phyloP scores from a whole-genome alignment of 2,888 invertebrate genomes.

The Phyllotreta cruciferae region DNA sequence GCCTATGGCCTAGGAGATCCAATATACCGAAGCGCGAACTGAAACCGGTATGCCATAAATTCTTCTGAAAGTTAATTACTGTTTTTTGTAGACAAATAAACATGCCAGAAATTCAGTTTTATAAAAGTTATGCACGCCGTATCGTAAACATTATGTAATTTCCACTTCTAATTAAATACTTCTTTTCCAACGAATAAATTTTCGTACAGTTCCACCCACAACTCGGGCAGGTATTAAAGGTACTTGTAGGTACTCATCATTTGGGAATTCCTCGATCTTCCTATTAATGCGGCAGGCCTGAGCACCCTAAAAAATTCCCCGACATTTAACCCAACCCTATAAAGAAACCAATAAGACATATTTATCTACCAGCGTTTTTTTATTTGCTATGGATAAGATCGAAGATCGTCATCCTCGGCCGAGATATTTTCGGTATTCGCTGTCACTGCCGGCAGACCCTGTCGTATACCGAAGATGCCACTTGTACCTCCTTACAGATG shows the following conservation, averaged over 20 bases:
- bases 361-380: slow-evolving; percentile 9
- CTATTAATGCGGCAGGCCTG: background rate
- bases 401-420: slow-evolving; percentile 54
- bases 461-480: slow-evolving; percentile 28
- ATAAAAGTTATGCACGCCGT: slow-evolving; percentile 30
- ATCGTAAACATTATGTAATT: slow-evolving; percentile 33
- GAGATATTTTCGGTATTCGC: slow-evolving; percentile 58
- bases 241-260: too few relatives aligned
- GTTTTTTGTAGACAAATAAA: slow-evolving; percentile 35
- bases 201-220: slow-evolving; percentile 28
- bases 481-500: slow-evolving; percentile 28
- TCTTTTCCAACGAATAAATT: slow-evolving; percentile 27
- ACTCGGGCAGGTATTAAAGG: too few relatives aligned
- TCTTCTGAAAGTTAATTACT: slow-evolving; percentile 32
- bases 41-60: slow-evolving; percentile 30
- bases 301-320: slow-evolving; percentile 1
- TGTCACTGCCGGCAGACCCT: slow-evolving; percentile 50
- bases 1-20: background rate
- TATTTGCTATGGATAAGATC: slow-evolving; percentile 41
- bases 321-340: slow-evolving; percentile 4
- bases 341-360: slow-evolving; percentile 16
- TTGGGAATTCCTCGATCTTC: too few relatives aligned
- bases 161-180: slow-evolving; percentile 34
- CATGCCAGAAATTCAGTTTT: slow-evolving; percentile 32
- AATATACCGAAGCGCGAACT: slow-evolving; percentile 18